Evolutionary conservation across 2,113 vertebrate genomes (phyloP).

Genomic region (Cephalopholis sonnerati): DNA sequence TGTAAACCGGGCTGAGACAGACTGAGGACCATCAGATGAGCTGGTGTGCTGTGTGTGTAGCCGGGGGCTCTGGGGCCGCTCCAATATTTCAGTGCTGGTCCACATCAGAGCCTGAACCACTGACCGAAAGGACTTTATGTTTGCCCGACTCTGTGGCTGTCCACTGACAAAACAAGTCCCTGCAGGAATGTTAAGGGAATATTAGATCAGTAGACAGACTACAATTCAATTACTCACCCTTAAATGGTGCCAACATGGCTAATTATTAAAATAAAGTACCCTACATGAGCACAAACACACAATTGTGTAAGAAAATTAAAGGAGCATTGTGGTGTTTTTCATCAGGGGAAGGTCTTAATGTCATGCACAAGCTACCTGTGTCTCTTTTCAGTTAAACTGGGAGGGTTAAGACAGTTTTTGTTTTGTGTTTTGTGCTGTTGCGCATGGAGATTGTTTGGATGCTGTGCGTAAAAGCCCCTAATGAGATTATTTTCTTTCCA

Average conservation of each 20-base stretch:
- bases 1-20: slow-evolving; percentile 35
- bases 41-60: slow-evolving; percentile 50
- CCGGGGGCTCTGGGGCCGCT: slow-evolving; percentile 42
- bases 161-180: neutral
- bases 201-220: neutral
- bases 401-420: neutral
- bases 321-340: neutral
- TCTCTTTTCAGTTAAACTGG: neutral
- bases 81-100: slow-evolving; percentile 47
- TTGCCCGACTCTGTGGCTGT: neutral
- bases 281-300: neutral
- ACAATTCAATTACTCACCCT: neutral
- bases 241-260: neutral
- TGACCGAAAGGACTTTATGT: slow-evolving; percentile 8
- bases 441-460: slow-evolving; percentile 49
- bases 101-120: slow-evolving; percentile 28
- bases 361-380: neutral
- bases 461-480: slow-evolving; percentile 28
- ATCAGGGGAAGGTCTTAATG: neutral
- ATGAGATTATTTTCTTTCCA: slow-evolving; percentile 54
- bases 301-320: neutral
- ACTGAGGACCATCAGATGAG: slow-evolving; percentile 50
- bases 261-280: neutral
- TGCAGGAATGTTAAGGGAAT: neutral
- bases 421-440: slow-evolving; percentile 36